These are phyloP conservation scores for Dusona sp. DNA, from an alignment of 2,888 invertebrate species.

Conservation along the genomic window DNA sequence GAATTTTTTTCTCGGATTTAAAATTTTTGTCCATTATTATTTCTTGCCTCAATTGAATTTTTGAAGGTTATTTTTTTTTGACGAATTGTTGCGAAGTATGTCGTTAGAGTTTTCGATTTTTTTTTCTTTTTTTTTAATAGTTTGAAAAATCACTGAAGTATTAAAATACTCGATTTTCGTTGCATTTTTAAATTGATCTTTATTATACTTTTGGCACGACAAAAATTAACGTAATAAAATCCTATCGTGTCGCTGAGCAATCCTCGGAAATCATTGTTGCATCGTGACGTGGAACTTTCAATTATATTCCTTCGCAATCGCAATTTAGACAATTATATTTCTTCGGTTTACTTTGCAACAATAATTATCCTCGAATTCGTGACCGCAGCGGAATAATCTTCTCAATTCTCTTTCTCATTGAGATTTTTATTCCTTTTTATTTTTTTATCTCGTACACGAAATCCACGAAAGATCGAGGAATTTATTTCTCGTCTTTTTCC, in stretches of 20 bases:
- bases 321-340: not conserved
- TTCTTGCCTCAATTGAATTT: not conserved
- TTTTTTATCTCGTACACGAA: not conserved
- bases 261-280: not conserved
- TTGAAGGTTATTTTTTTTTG: not conserved
- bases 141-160: not conserved
- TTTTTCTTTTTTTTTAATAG: not conserved
- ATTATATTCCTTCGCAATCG: not conserved
- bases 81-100: not conserved
- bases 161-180: not conserved
- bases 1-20: not conserved
- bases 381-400: not conserved
- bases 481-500: not conserved
- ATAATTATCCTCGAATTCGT: constrained; percentile 8
- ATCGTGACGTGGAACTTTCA: not conserved
- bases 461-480: not conserved
- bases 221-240: not conserved
- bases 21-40: not conserved
- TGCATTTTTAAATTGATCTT: not conserved
- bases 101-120: not conserved
- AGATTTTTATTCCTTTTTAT: not conserved
- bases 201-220: not conserved
- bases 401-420: not conserved
- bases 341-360: not conserved
- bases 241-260: not conserved